Conservation (phyloP, 2,113 vertebrate species). For the Ornithorhynchus anatinus region DNA sequence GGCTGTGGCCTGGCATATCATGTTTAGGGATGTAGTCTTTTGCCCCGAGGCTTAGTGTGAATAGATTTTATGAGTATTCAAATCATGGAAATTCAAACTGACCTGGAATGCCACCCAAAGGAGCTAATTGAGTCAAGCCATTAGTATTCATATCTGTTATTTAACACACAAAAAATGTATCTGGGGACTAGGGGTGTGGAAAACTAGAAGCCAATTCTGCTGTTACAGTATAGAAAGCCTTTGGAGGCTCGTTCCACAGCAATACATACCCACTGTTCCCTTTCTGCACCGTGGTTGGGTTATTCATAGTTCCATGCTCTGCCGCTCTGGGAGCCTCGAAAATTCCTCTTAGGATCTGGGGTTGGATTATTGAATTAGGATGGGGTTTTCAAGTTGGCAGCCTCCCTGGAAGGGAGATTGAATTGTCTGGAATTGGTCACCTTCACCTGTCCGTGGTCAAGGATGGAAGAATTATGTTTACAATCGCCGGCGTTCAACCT, state of each 20-base stretch:
- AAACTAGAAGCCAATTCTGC: neutral
- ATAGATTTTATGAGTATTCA: neutral
- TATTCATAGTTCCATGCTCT: neutral
- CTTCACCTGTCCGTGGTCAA: neutral
- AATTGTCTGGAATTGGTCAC: neutral
- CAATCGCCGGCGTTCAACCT: neutral
- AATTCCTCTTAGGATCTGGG: accelerated
- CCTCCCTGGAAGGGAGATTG: neutral
- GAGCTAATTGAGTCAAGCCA: neutral
- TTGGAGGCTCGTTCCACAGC: neutral
- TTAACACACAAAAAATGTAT: neutral
- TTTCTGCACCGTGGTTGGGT: neutral
- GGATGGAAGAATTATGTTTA: neutral
- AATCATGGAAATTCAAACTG: neutral
- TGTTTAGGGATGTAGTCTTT: neutral
- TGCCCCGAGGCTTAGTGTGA: neutral
- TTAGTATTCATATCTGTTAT: neutral
- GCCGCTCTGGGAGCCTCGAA: neutral
- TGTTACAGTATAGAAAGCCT: neutral
- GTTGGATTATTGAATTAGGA: accelerated
- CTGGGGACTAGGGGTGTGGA: neutral
- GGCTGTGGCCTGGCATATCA: neutral
- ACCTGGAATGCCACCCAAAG: neutral
- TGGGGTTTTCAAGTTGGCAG: neutral
- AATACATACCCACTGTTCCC: neutral